Evolutionary conservation across 2,797 vertebrate species (phyloP), one percentile per base, ranked within the genome.

Genomic region (Nyctalus aviator): DNA sequence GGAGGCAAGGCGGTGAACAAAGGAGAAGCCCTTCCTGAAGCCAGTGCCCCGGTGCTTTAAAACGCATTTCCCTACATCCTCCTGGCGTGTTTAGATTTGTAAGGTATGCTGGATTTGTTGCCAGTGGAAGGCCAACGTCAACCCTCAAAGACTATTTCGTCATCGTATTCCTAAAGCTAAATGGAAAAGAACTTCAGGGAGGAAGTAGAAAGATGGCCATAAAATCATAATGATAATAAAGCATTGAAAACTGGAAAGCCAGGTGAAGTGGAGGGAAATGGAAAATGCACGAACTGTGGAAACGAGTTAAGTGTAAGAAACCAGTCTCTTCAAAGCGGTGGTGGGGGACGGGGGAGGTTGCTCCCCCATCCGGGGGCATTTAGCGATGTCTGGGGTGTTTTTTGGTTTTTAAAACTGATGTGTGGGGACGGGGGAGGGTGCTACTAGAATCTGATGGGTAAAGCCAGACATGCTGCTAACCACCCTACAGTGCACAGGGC

Each of bases 21-120:
- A 91, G 83, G 41, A 90, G n/a, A 62, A 23, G 21, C 30, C 27
- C 27, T 59, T 71, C 62, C 27, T 79, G 68, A 66, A 32, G 57
- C 30, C 18, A 59, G 0, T n/a, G 72, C 35, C 71, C 48, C 15
- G 5, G 13, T 48, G 12, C 53, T 62, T 72, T 35, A 90, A 32
- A 81, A 37, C 77, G 20, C 18, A 13, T 68, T 76, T 81, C 79
- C n/a, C 32, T 72, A 0, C 10, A 14, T 76, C 53, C 55, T 76
- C 92, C 69, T 50, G 21, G 32, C 64, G 62, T 88, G 27, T 59
- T 91, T 48, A 59, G 50, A 44, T 84, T 50, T 93, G 23, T 71
- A 81, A 90, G 37, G 5, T 37, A 83, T 71, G 73, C 77, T 91
- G 32, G 57, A 87, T 95, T 92, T 92, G n/a, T 86, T 94, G 27